A percentile compares a stretch with the other conserved stretches of the same genome.
phyloP scores from a whole-genome alignment of 2,888 invertebrate genomes.

The Fragum whitleyi region DNA sequence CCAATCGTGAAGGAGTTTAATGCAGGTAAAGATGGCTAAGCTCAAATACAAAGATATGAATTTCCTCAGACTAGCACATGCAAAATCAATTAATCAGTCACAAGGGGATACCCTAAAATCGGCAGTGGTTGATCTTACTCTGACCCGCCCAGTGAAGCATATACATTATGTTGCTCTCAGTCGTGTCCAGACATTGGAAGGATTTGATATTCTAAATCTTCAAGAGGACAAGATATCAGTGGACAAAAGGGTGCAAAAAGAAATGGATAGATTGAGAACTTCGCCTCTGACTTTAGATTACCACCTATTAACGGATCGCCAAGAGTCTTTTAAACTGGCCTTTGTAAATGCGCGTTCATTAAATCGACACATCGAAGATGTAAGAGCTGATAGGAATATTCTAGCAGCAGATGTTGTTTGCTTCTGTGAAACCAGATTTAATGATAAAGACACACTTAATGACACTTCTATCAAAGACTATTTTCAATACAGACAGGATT shows the following conservation, averaged over 20 bases:
- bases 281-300: not conserved
- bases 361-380: not conserved
- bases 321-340: not conserved
- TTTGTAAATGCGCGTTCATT: constrained; percentile 3
- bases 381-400: not conserved
- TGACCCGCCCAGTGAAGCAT: not conserved
- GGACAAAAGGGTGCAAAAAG: too few relatives aligned
- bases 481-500: not conserved
- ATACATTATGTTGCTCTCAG: not conserved
- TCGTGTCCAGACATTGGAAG: not conserved
- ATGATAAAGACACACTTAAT: not conserved
- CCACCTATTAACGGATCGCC: not conserved
- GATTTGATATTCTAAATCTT: not conserved
- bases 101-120: not conserved
- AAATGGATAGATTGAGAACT: too few relatives aligned
- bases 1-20: constrained; percentile 35
- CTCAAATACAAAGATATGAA: constrained; percentile 53
- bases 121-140: not conserved
- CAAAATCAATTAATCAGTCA: constrained; percentile 8
- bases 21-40: constrained; percentile 37
- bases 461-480: constrained; percentile 4
- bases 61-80: constrained; percentile 55
- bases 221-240: not conserved
- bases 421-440: constrained; percentile 13
- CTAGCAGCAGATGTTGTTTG: constrained; percentile 2